Conservation (phyloP, 2,797 vertebrate species). For the Huso huso region DNA sequence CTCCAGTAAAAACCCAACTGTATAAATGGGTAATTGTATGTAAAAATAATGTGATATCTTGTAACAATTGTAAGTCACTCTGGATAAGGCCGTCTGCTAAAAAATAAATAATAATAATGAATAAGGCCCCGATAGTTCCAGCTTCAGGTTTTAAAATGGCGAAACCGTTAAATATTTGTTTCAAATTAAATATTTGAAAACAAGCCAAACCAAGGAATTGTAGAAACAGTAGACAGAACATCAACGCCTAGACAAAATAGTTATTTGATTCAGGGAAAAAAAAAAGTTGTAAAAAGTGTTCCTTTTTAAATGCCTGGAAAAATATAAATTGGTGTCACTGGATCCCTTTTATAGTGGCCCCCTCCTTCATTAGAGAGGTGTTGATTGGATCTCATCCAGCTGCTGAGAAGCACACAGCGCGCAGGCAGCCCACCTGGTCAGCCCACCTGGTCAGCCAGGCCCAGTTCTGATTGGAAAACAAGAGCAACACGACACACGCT, state of each 20-base stretch:
- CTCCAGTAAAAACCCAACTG: too few species aligned
- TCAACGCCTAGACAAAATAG: neutral
- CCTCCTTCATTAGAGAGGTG: constrained; percentile 39
- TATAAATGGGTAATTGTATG: too few species aligned
- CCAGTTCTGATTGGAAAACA: neutral
- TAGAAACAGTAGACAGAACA: neutral
- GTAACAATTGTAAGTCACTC: too few species aligned
- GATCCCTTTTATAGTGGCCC: constrained; percentile 32
- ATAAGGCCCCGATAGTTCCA: too few species aligned
- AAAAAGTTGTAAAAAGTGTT: neutral
- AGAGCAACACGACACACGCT: too few species aligned
- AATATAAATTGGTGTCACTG: constrained; percentile 24
- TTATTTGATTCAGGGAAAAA: neutral
- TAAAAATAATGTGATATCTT: too few species aligned
- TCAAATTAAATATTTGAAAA: neutral
- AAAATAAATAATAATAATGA: too few species aligned
- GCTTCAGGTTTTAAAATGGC: neutral
- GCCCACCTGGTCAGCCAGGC: constrained; percentile 29
- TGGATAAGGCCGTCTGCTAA: too few species aligned
- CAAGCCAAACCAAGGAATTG: neutral
- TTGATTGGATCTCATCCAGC: constrained; percentile 46
- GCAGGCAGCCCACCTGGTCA: constrained; percentile 42
- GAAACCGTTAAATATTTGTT: constrained; percentile 14
- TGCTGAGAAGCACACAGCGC: constrained; percentile 30
- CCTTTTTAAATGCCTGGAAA: constrained; percentile 3